Evolutionary conservation across 2,797 vertebrate species (phyloP), one percentile per base, ranked within the genome.

Genomic region (Sebastes kiyomatsui): DNA sequence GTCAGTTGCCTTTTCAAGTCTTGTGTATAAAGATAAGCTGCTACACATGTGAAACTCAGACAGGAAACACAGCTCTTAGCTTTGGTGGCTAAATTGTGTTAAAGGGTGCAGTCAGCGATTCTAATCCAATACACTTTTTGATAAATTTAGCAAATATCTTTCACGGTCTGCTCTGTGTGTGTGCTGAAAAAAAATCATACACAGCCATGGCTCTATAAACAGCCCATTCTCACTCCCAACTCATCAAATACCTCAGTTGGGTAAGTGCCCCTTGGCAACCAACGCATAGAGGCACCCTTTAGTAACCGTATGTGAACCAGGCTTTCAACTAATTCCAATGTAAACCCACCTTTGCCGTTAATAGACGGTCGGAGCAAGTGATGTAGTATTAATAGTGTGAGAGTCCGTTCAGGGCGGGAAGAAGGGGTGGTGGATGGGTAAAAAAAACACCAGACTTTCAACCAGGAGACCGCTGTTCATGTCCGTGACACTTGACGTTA

Each of bases 331-430:
- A 42, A 42, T 42, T 42, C 38, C 38, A 42, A 7, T 46, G 42
- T 46, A 46, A 46, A 46, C 42, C 42, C 42, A 46, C 42, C 16
- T 18, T 18, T 16, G 42, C 16, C 0, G 16, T 42, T 42, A 42
- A 42, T 16, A 18, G 42, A 46, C 16, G 16, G 16, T 46, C 42
- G 1, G 42, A 46, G 16, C 16, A 46, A 46, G 42, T 46, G 42
- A 46, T 46, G 38, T 42, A 3, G 38, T 42, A 46, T 46, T 18
- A 46, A 46, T 18, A 20, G 42, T 18, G 16, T 8, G 16, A 46
- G 16, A 46, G 42, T 18, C 42, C 0, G 7, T 46, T 7, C 16
- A 46, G 42, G 1, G 42, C 16, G 7, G 42, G 16, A 0, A 0
- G 16, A 0, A 46, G 42, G 42, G 0, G 3, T 20, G 42, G 42